phyloP scores from a whole-genome alignment of 2,888 invertebrate genomes.

The Cataglyphis albicans region DNA sequence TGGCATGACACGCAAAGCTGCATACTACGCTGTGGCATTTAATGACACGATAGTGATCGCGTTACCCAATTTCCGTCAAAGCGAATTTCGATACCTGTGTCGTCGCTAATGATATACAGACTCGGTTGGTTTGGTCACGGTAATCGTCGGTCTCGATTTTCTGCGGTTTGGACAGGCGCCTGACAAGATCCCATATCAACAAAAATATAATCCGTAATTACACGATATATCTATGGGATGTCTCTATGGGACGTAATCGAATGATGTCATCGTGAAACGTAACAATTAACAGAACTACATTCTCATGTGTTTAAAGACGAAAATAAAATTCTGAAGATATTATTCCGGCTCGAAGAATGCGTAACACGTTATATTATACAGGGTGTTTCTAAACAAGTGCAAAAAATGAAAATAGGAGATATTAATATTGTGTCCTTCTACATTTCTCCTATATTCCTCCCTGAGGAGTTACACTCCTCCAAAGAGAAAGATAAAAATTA shows the following conservation, averaged over 20 bases:
- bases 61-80: conserved; percentile 72
- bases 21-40: conserved; percentile 58
- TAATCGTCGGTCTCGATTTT: conserved; percentile 67
- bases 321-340: background rate
- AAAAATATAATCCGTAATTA: conserved; percentile 31
- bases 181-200: background rate
- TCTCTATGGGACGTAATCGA: background rate
- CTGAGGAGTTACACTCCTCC: too few relatives aligned
- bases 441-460: too few relatives aligned
- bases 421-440: too few relatives aligned
- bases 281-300: background rate
- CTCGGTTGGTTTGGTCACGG: conserved; percentile 41
- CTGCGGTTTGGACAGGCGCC: conserved; percentile 54
- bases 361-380: too few relatives aligned
- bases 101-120: conserved; percentile 62
- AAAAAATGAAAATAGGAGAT: too few relatives aligned
- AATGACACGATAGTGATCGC: conserved; percentile 65
- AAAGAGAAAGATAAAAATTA: too few relatives aligned
- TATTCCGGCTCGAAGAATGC: background rate
- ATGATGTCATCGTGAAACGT: background rate
- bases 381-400: too few relatives aligned
- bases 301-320: background rate
- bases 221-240: background rate
- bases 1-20: conserved; percentile 33
- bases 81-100: conserved; percentile 63